Evolutionary conservation across 2,113 vertebrate species (phyloP).

Genomic region (Mormoops blainvillei): DNA sequence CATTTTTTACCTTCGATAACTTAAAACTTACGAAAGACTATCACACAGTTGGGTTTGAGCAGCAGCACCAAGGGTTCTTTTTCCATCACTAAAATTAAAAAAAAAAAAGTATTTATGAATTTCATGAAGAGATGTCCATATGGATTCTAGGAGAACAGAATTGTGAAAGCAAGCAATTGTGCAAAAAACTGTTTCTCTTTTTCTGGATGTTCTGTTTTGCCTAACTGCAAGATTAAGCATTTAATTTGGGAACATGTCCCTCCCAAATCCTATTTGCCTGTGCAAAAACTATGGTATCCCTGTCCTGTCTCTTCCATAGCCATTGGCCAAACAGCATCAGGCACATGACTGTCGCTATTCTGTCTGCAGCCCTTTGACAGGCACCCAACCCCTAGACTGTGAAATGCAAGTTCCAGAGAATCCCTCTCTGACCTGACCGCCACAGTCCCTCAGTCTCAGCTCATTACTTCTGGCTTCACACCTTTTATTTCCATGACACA

Average conservation of each 20-base stretch:
- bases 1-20: not conserved
- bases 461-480: not conserved
- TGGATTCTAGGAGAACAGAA: not conserved
- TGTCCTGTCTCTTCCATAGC: not conserved
- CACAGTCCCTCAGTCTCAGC: no score
- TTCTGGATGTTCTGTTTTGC: not conserved
- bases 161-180: not conserved
- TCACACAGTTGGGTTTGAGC: constrained; percentile 74
- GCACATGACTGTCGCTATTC: fast-evolving
- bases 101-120: not conserved
- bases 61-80: constrained; percentile 48
- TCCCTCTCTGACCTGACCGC: not conserved
- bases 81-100: constrained; percentile 77
- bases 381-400: not conserved
- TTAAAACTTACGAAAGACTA: constrained; percentile 81
- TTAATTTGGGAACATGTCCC: not conserved
- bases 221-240: not conserved
- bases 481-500: not conserved
- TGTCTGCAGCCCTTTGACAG: not conserved
- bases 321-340: not conserved
- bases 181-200: not conserved
- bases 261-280: not conserved
- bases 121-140: not conserved
- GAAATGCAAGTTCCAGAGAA: not conserved
- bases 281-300: not conserved